phyloP scores from a whole-genome alignment of 2,797 vertebrate genomes.

The Sphaeramia orbicularis region DNA sequence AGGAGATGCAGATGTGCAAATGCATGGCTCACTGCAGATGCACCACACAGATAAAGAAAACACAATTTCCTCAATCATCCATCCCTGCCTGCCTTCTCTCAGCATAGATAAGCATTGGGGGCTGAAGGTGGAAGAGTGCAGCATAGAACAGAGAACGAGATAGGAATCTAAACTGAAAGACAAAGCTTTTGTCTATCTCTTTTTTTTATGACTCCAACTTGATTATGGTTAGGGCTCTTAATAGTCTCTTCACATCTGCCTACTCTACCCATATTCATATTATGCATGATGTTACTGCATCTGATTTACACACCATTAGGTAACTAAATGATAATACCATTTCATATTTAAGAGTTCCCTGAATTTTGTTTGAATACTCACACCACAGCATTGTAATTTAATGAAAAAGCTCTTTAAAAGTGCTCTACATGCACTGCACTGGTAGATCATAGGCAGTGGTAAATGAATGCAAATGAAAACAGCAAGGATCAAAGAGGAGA shows the following conservation, averaged over 20 bases:
- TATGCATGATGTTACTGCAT: not conserved
- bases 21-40: constrained; percentile 35
- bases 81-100: constrained; percentile 53
- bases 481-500: constrained; percentile 23
- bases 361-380: constrained; percentile 4
- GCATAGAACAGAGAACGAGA: constrained; percentile 11
- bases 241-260: constrained; percentile 32
- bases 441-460: not conserved
- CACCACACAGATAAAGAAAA: constrained; percentile 52
- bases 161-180: not conserved
- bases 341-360: not conserved
- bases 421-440: not conserved
- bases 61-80: constrained; percentile 72
- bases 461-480: constrained; percentile 42
- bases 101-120: constrained; percentile 50
- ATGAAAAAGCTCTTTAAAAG: constrained; percentile 14
- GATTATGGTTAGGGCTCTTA: constrained; percentile 6
- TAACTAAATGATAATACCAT: constrained; percentile 6
- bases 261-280: constrained; percentile 13
- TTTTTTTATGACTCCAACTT: constrained; percentile 28
- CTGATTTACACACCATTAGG: constrained; percentile 19
- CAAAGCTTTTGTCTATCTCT: not conserved
- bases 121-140: constrained; percentile 23
- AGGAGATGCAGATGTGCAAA: constrained; percentile 15
- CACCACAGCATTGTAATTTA: not conserved